Evolutionary conservation across 2,113 vertebrate species (phyloP).

Genomic region (Microcebus ravelobensis): DNA sequence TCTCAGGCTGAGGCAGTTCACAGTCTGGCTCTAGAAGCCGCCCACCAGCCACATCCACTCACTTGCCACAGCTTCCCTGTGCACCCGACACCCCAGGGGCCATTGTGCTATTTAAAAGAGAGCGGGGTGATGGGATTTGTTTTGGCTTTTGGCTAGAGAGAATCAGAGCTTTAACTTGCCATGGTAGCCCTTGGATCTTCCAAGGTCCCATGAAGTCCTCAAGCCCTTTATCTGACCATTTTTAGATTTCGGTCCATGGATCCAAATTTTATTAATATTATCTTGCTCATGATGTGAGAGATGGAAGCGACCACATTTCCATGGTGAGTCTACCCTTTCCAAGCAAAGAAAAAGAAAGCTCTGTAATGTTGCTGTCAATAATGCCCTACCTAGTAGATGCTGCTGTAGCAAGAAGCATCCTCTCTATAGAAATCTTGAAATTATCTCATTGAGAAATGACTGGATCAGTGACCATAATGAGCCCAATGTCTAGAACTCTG

Average conservation of each 20-base stretch:
- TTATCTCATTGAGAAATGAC: not conserved
- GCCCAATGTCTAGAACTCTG: not conserved
- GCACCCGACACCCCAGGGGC: not conserved
- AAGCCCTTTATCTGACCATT: not conserved
- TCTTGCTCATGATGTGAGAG: not conserved
- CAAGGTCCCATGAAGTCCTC: not conserved
- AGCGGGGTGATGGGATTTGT: not conserved
- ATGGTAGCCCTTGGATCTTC: not conserved
- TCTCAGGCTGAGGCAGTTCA: not conserved
- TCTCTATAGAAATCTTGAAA: not conserved
- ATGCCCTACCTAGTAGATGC: not conserved
- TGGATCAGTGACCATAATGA: not conserved
- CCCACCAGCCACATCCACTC: not conserved
- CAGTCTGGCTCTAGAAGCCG: not conserved
- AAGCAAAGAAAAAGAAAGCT: not conserved
- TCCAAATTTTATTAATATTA: slow-evolving; percentile 7
- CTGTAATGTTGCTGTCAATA: not conserved
- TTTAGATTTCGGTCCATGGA: not conserved
- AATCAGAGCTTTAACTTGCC: not conserved
- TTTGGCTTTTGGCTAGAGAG: not conserved
- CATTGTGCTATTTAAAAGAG: not conserved
- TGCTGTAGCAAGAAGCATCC: not conserved
- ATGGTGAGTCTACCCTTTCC: not conserved
- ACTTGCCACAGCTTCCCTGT: not conserved
- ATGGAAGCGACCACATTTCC: not conserved